Evolutionary conservation across 2,888 invertebrate species (phyloP).

Genomic region (Tetropium fuscum): DNA sequence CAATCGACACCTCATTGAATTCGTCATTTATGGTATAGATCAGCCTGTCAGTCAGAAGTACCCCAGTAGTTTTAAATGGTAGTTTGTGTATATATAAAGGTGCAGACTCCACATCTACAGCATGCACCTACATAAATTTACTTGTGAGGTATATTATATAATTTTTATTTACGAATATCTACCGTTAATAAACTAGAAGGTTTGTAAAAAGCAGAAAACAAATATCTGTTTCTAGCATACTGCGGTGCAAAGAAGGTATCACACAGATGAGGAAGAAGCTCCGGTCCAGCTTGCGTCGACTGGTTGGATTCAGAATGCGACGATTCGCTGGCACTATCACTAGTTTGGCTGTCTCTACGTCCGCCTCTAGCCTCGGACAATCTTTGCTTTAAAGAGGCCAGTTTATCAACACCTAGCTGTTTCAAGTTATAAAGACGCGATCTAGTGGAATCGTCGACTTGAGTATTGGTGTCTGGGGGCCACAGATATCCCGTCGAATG

Average conservation of each 20-base stretch:
- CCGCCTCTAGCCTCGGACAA: constrained; percentile 68
- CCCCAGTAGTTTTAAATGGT: constrained; percentile 71
- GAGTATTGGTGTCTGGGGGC: constrained; percentile 65
- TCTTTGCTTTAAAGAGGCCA: constrained; percentile 74
- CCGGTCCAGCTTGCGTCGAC: constrained; percentile 56
- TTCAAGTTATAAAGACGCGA: constrained; percentile 75
- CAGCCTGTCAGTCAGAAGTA: constrained; percentile 76
- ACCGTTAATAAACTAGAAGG: constrained; percentile 70
- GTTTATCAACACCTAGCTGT: constrained; percentile 77
- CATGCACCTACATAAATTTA: constrained; percentile 76
- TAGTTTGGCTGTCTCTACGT: constrained; percentile 59
- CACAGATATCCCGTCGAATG: constrained; percentile 80
- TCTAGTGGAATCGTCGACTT: constrained; percentile 61
- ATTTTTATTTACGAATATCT: too few species aligned
- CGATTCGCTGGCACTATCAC: constrained; percentile 60
- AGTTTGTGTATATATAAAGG: constrained; percentile 79
- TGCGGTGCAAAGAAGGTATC: constrained; percentile 72
- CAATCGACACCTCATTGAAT: constrained; percentile 66
- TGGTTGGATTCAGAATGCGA: constrained; percentile 52
- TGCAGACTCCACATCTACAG: constrained; percentile 74
- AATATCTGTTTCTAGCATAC: constrained; percentile 69
- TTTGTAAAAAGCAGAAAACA: constrained; percentile 72
- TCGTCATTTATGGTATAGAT: constrained; percentile 72
- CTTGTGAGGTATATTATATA: too few species aligned
- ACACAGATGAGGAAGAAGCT: constrained; percentile 64